Conservation (phyloP, 2,797 vertebrate genomes). For the Muscicapa comitata region DNA sequence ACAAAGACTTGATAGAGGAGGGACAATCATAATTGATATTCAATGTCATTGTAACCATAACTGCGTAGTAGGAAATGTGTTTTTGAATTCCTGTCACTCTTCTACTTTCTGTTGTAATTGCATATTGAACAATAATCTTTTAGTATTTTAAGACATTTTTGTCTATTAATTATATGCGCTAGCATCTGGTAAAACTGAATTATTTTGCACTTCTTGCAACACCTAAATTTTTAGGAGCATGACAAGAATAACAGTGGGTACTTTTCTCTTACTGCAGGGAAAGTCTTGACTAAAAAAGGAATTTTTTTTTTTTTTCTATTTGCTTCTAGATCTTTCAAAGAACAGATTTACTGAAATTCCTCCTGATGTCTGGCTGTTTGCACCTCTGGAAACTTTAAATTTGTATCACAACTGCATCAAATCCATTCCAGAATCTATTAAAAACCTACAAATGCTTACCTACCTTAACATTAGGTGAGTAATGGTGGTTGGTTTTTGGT, state of each 20-base stretch:
- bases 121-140: neutral
- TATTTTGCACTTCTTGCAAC: slow-evolving; percentile 42
- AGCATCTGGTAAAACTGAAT: slow-evolving; percentile 31
- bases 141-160: neutral
- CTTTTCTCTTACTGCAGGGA: neutral
- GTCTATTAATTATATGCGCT: neutral
- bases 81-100: neutral
- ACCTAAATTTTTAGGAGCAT: slow-evolving; percentile 21
- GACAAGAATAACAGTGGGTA: slow-evolving; percentile 1
- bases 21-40: neutral
- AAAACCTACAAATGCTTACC: slow-evolving; percentile 96
- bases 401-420: slow-evolving; percentile 99
- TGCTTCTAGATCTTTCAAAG: slow-evolving; percentile 90
- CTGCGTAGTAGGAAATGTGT: neutral
- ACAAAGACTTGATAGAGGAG: neutral
- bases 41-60: neutral
- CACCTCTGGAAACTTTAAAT: slow-evolving; percentile 93
- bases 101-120: neutral
- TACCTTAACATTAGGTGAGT: slow-evolving; percentile 90
- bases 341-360: slow-evolving; percentile 96
- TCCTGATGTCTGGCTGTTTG: slow-evolving; percentile 92
- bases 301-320: neutral
- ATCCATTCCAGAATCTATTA: slow-evolving; percentile 92
- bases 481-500: neutral
- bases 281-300: neutral